phyloP scores from a whole-genome alignment of 2,888 invertebrate species.

The Parnassius apollo region DNA sequence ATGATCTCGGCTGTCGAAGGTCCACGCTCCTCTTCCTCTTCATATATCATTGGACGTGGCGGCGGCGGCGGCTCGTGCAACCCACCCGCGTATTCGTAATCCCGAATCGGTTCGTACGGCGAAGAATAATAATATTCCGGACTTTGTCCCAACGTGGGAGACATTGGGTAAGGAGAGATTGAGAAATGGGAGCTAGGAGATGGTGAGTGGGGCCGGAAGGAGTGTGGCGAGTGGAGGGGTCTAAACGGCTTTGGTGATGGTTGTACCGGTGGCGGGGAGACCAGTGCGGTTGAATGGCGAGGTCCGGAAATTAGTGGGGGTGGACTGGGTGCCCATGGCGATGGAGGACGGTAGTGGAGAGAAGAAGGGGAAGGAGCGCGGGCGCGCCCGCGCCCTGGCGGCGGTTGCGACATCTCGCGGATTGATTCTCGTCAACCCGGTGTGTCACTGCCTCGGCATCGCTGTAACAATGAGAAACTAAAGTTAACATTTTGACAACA shows the following conservation, averaged over 20 bases:
- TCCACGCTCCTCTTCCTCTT: conserved; percentile 88
- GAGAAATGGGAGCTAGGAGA: conserved; percentile 76
- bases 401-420: conserved; percentile 78
- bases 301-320: conserved; percentile 86
- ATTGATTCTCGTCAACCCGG: conserved; percentile 77
- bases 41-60: conserved; percentile 82
- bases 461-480: conserved; percentile 62
- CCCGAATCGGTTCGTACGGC: conserved; percentile 81
- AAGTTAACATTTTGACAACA: background rate
- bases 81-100: conserved; percentile 87
- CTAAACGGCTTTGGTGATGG: conserved; percentile 76
- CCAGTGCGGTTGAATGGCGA: conserved; percentile 77
- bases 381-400: conserved; percentile 74
- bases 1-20: conserved; percentile 95
- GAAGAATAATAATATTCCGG: conserved; percentile 82
- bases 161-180: conserved; percentile 75
- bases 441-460: conserved; percentile 78
- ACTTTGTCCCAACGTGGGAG: conserved; percentile 82
- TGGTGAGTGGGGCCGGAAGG: conserved; percentile 67
- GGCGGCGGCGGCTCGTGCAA: conserved; percentile 90
- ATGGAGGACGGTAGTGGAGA: conserved; percentile 86
- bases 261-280: conserved; percentile 81
- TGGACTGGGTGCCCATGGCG: conserved; percentile 88
- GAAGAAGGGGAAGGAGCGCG: conserved; percentile 76
- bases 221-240: conserved; percentile 71